Percentiles rank a stretch among this genome's conserved stretches.
phyloP scores from a whole-genome alignment of 2,888 invertebrate species.

The Thera obeliscata region DNA sequence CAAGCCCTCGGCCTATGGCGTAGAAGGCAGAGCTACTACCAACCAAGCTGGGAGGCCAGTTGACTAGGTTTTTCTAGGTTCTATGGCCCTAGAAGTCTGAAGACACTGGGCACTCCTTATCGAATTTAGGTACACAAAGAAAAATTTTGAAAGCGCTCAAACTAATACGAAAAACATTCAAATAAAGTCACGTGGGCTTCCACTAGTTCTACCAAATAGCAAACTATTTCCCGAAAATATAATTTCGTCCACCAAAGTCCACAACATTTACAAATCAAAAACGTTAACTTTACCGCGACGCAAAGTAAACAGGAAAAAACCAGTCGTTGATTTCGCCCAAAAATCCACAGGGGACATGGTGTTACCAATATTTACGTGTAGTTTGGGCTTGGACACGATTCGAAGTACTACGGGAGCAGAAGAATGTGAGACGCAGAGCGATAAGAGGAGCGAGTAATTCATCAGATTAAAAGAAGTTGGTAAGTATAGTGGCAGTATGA shows the following conservation, averaged over 20 bases:
- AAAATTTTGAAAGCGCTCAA: no score
- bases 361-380: constrained; percentile 59
- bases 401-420: constrained; percentile 42
- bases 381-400: constrained; percentile 37
- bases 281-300: constrained; percentile 19
- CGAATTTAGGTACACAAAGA: no score
- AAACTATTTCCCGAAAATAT: constrained; percentile 23
- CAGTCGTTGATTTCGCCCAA: constrained; percentile 41
- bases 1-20: no score
- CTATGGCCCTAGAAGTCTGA: no score
- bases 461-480: neutral
- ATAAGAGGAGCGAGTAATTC: constrained; percentile 5
- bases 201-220: neutral
- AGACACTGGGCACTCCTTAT: no score
- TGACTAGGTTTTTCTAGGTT: no score
- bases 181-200: no score
- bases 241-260: constrained; percentile 35
- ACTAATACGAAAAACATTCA: no score
- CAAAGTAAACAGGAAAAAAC: constrained; percentile 30
- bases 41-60: no score
- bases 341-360: constrained; percentile 45
- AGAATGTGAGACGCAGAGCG: neutral
- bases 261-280: constrained; percentile 35
- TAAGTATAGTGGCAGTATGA: no score
- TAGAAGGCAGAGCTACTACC: no score